Percentiles rank a stretch among this genome's conserved stretches.
These are phyloP conservation scores for Rhinichthys osculus DNA, from an alignment of 2,797 vertebrate genomes.

Conservation along the genomic window DNA sequence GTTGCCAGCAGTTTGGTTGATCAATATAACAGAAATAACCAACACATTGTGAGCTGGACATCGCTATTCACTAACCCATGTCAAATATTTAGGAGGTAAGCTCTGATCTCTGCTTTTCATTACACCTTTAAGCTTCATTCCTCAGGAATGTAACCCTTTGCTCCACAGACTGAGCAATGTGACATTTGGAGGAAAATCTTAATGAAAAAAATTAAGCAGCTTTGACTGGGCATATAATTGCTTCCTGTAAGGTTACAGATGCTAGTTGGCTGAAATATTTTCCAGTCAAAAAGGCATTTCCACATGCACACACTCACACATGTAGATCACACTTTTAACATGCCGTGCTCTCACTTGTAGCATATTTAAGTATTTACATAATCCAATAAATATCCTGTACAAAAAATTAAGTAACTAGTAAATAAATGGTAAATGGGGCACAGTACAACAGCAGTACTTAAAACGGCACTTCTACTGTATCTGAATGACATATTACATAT, in stretches of 20 bases:
- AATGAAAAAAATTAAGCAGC: slow-evolving; percentile 57
- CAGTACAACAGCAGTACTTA: not conserved
- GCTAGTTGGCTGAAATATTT: slow-evolving; percentile 10
- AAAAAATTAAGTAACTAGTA: not conserved
- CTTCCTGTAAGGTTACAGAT: slow-evolving; percentile 62
- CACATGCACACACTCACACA: slow-evolving; percentile 6
- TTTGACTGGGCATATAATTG: slow-evolving; percentile 64
- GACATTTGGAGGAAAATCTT: slow-evolving; percentile 55
- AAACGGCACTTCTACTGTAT: not conserved
- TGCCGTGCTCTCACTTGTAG: not conserved
- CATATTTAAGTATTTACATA: slow-evolving; percentile 7
- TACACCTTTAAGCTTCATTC: slow-evolving; percentile 55
- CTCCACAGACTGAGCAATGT: slow-evolving; percentile 51
- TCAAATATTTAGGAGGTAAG: slow-evolving; percentile 48
- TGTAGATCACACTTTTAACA: not conserved
- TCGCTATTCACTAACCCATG: slow-evolving; percentile 16
- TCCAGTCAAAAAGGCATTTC: slow-evolving; percentile 18
- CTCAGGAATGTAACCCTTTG: slow-evolving; percentile 61
- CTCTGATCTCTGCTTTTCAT: slow-evolving; percentile 58
- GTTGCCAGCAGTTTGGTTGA: slow-evolving; percentile 32
- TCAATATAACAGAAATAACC: slow-evolving; percentile 34
- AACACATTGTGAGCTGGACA: slow-evolving; percentile 3
- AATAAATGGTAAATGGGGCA: not conserved
- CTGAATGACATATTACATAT: not conserved
- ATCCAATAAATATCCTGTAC: not conserved